Evolutionary conservation across 2,797 vertebrate genomes (phyloP).

Genomic region (Limosa lapponica): DNA sequence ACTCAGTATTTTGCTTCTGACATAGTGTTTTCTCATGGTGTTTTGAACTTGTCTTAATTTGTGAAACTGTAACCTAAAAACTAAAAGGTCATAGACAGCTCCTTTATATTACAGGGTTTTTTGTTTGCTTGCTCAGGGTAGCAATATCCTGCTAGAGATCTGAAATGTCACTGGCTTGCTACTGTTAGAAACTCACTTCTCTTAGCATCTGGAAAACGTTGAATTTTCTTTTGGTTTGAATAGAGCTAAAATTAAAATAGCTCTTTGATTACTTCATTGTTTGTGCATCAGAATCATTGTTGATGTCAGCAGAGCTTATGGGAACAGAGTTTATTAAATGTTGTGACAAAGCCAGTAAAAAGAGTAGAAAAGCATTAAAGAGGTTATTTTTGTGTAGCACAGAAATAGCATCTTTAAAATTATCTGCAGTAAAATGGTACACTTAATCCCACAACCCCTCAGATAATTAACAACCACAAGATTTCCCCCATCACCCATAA

Average conservation of each 20-base stretch:
- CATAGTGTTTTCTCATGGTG: slow-evolving; percentile 29
- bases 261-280: slow-evolving; percentile 65
- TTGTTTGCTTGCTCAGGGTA: slow-evolving; percentile 19
- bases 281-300: slow-evolving; percentile 45
- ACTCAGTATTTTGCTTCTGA: slow-evolving; percentile 41
- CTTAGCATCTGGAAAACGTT: slow-evolving; percentile 42
- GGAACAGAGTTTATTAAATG: slow-evolving; percentile 49
- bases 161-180: slow-evolving; percentile 30
- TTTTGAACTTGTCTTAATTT: slow-evolving; percentile 14
- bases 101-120: not conserved
- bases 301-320: slow-evolving; percentile 47
- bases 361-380: slow-evolving; percentile 12
- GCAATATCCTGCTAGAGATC: slow-evolving; percentile 13
- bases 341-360: slow-evolving; percentile 42
- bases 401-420: slow-evolving; percentile 56
- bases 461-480: slow-evolving; percentile 37
- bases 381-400: slow-evolving; percentile 21
- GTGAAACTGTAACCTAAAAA: not conserved
- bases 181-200: slow-evolving; percentile 25
- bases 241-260: slow-evolving; percentile 59
- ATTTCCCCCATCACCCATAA: not conserved
- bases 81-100: not conserved
- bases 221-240: slow-evolving; percentile 48
- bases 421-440: slow-evolving; percentile 23
- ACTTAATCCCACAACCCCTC: slow-evolving; percentile 12